Evolutionary conservation across 1,140 invertebrate genomes (phyloP), one percentile per base, ranked within the genome.

Genomic region (Cecropterus lyciades): DNA sequence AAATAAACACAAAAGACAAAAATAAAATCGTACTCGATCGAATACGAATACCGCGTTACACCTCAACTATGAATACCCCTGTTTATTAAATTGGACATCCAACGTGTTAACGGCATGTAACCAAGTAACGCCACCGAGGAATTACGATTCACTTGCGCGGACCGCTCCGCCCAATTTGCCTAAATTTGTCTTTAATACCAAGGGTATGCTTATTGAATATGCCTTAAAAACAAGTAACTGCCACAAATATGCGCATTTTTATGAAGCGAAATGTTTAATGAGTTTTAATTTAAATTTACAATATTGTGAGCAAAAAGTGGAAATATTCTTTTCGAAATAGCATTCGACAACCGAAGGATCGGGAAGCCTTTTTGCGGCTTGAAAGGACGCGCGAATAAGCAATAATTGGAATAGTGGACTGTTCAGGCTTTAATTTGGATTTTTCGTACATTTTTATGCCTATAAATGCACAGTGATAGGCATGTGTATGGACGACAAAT

Each of bases 261-360:
- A 81, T 81, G 74, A 77, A 65, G 45, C 62, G 53, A 79, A 81
- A 73, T 71, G 65, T 51, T 73, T 73, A 81, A 81, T 79, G 72
- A 79, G 68, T 69, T 67, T 74, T 70, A 69, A 77, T 77, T 80
- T 80, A 75, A 75, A 79, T 73, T 81, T 81, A 69, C 53, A 79
- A 77, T 79, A 68, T 70, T 68, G 46, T 5, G 7, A 17, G 60
- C 24, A 70, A 72, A 74, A 78, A 75, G 65, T 69, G 60, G 72
- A 65, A 55, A 43, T 66, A 70, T 62, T 63, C 57, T 43, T 40
- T 62, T 20, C 42, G 42, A 51, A 60, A 73, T 65, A 73, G 65
- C 49, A 55, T 46, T 33, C 37, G 69, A 70, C 65, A 62, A 62
- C 37, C 30, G 46, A 57, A 27, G 33, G 45, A 57, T 48, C 57